Evolutionary conservation across 2,113 vertebrate species (phyloP).

Genomic region (Diadophis punctatus): DNA sequence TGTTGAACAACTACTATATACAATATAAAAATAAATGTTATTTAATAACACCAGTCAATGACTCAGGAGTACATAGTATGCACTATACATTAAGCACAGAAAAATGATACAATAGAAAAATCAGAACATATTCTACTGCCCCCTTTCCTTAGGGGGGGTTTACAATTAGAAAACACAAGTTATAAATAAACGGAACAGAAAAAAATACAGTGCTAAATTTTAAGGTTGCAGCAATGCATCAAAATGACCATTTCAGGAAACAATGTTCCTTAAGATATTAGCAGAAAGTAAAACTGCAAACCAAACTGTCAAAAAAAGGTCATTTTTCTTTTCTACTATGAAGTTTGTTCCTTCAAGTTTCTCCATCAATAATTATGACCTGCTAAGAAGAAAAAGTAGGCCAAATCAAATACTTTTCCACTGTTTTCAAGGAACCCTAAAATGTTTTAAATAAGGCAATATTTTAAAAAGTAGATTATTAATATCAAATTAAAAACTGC

Average conservation of each 20-base stretch:
- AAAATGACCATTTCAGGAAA: rapidly evolving
- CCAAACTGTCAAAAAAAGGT: background rate
- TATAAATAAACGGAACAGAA: background rate
- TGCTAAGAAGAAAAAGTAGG: slow-evolving; percentile 9
- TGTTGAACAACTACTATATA: background rate
- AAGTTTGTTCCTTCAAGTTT: background rate
- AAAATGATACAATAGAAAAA: background rate
- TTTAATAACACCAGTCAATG: too few relatives aligned
- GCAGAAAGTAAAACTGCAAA: background rate
- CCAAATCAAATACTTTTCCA: background rate
- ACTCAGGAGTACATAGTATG: background rate
- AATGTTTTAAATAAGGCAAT: background rate
- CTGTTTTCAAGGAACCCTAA: background rate
- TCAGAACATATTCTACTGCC: background rate
- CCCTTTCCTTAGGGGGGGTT: background rate
- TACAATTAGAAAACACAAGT: background rate
- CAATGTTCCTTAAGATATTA: rapidly evolving
- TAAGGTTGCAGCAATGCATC: background rate
- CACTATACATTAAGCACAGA: background rate
- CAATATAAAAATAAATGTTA: background rate
- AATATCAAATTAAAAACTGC: background rate
- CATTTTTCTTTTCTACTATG: background rate
- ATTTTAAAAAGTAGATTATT: slow-evolving; percentile 1
- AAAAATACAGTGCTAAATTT: background rate
- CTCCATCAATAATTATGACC: background rate